phyloP scores from a whole-genome alignment of 2,797 vertebrate species.

The Alcedo atthis region DNA sequence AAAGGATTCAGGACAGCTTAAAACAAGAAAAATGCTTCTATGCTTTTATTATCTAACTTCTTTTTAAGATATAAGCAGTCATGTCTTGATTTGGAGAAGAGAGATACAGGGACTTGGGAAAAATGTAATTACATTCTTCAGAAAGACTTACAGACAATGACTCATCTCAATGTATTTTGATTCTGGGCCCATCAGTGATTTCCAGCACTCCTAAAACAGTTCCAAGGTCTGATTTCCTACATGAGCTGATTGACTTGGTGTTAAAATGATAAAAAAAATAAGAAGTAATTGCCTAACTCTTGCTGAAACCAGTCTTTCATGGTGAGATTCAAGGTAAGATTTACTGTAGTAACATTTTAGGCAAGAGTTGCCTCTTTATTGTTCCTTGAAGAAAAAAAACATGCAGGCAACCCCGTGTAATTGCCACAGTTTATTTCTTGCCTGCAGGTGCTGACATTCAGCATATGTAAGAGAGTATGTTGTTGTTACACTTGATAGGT shows the following conservation, averaged over 20 bases:
- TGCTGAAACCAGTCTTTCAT: background rate
- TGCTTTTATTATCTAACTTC: background rate
- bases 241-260: background rate
- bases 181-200: background rate
- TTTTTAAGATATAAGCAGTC: background rate
- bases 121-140: background rate
- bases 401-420: background rate
- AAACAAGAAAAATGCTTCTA: background rate
- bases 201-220: background rate
- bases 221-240: background rate
- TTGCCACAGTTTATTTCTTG: background rate
- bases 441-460: background rate
- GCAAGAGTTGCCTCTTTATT: background rate
- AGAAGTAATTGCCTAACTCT: background rate
- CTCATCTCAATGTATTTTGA: background rate
- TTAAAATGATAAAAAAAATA: background rate
- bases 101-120: background rate
- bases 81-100: background rate
- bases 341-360: background rate
- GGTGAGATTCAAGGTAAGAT: background rate
- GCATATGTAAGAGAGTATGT: background rate
- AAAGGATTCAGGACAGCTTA: background rate
- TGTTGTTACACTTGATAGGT: background rate
- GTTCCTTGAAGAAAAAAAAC: background rate
- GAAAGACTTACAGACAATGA: background rate